phyloP scores from a whole-genome alignment of 2,888 invertebrate genomes.

The Acronicta aceris region DNA sequence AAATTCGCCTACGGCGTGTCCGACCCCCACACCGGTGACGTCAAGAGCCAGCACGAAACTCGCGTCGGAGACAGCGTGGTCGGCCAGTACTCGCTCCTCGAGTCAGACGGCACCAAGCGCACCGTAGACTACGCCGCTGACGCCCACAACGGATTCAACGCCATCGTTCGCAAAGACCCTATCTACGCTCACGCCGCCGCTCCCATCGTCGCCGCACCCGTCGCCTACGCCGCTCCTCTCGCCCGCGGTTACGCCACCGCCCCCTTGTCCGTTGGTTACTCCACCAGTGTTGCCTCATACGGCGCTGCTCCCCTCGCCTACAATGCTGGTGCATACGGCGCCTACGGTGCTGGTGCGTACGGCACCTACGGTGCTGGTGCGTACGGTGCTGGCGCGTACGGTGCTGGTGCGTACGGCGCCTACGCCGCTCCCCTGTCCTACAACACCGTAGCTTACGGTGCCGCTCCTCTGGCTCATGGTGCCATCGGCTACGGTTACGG shows the following conservation, averaged over 20 bases:
- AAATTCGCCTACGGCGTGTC: conserved; percentile 85
- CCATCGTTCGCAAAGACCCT: conserved; percentile 87
- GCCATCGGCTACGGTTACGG: conserved; percentile 45
- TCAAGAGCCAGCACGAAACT: conserved; percentile 90
- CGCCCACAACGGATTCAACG: conserved; percentile 88
- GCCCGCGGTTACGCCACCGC: conserved; percentile 61
- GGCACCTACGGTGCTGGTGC: conserved; percentile 10
- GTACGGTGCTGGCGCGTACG: conserved; percentile 6
- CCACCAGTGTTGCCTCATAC: conserved; percentile 47
- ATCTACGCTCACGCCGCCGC: conserved; percentile 73
- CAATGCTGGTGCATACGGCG: conserved; percentile 13
- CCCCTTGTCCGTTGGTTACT: conserved; percentile 51
- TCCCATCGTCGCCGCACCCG: conserved; percentile 63
- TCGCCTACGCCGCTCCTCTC: conserved; percentile 50
- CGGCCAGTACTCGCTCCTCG: conserved; percentile 85
- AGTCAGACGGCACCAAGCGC: conserved; percentile 90
- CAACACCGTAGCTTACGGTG: conserved; percentile 7
- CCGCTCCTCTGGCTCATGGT: conserved; percentile 48
- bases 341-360: conserved; percentile 21
- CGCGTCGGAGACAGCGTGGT: conserved; percentile 90
- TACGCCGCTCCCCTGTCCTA: conserved; percentile 13
- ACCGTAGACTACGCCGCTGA: conserved; percentile 90
- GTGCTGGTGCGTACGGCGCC: conserved; percentile 4
- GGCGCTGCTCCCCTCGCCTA: conserved; percentile 50
- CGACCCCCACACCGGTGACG: conserved; percentile 85